Base-by-base conservation (phyloP, 2,888 invertebrate species). In the Drosophila anceps region DNA sequence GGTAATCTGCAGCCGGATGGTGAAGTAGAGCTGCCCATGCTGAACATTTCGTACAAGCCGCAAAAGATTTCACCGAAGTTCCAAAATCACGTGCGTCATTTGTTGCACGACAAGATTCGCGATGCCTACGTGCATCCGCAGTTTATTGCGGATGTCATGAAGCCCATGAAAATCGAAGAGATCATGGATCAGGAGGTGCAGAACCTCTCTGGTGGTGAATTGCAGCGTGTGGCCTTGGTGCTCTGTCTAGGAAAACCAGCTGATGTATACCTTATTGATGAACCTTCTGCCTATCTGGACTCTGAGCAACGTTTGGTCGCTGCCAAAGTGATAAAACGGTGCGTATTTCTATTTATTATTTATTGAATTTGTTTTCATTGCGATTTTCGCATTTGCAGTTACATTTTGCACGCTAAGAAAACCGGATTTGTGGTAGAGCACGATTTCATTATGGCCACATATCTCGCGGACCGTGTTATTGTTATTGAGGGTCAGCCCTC, bases 391-490 rank as follows among this genome's bases (percentile, higher is more conserved):
- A 8, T 18, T 63, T 76, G 13, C 92, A 96, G 96, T 90, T 99
- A 99, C 93, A 99, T 99, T 92, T 95, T 99, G 48, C 99, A 99
- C 91, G 98, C 99, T 0, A 99, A 99, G 94, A 98, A 99, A 93
- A 99, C 99, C 9, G 99, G 99, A 13, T 99, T 99, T 93, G 97
- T 99, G 18, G 99, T 99, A 1, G 99, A 99, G 95, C 99, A 99
- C 96, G 99, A 99, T 94, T 99, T 99, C 93, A 99, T 99, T 81
- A 99, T 99, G 99, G 99, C 99, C 18, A 99, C 99, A 0, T 99
- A 99, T 93, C 94, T 98, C 75, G 98, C 99, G 0, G 99, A 99
- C 93, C 95, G 99, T 48, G 99, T 99, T 4, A 98, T 99, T 81
- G 99, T 99, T 55, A 99, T 99, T 93, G 99, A 99, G 91, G 99